Base-by-base conservation (phyloP, 2,888 invertebrate genomes). In the Autographa gamma region DNA sequence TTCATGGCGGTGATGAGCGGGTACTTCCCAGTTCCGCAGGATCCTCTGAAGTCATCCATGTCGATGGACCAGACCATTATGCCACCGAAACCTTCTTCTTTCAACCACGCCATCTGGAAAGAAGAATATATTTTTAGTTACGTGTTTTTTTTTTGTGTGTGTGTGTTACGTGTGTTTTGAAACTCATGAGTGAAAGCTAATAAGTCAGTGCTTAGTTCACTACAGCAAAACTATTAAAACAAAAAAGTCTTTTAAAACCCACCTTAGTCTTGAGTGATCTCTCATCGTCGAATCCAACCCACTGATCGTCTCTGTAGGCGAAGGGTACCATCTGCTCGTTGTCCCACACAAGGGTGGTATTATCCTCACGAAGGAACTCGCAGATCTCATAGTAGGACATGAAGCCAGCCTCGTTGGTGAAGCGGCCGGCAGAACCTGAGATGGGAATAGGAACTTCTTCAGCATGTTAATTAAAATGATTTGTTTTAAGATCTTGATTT, bases 31-130 rank as follows among this genome's bases (percentile, higher is more conserved):
- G 97, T 97, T 13, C 99, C 98, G 86, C 99, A 99, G 13, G 97
- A 97, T 13, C 99, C 99, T 77, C 97, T 96, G 95, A 99, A 99
- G 92, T 99, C 99, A 87, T 99, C 99, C 98, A 99, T 98, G 87
- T 99, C 99, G 34, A 99, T 96, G 0, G 99, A 99, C 99, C 99
- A 99, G 63, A 99, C 97, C 98, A 99, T 99, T 69, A 99, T 98
- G 25, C 99, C 99, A 56, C 98, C 99, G 80, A 98, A 98, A 34
- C 98, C 98, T 96, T 98, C 98, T 88, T 98, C 98, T 90, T 98
- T 98, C 72, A 99, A 95, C 99, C 99, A 99, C 71, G 97, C 97
- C 97, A 98, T 98, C 98, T 98, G 89, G 79, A 85, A 72, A 60
- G n/a, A 60, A 31, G 54, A 62, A 38, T 9, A 7, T n/a, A 63